A percentile compares a stretch with the other conserved stretches of the same genome.
Evolutionary conservation across 2,113 vertebrate species (phyloP).

Genomic region (Grammomys dolichurus): DNA sequence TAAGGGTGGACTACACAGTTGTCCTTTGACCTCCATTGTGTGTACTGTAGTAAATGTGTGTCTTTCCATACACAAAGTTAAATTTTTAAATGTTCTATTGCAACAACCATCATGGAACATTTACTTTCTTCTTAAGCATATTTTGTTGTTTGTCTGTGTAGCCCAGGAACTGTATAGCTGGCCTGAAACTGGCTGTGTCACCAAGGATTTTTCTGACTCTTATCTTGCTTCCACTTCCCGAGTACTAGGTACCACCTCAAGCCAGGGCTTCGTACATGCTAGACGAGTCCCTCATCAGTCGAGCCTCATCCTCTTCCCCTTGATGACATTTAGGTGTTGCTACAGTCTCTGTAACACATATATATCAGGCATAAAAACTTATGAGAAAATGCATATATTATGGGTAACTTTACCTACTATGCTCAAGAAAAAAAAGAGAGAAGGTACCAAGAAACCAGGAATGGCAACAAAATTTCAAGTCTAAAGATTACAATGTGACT

Average conservation of each 20-base stretch:
- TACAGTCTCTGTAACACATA: neutral
- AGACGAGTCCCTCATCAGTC: neutral
- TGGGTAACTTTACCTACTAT: neutral
- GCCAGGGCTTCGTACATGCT: neutral
- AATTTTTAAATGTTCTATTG: too few relatives aligned
- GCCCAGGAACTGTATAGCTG: neutral
- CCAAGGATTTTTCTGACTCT: neutral
- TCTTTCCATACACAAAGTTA: neutral
- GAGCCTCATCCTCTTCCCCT: neutral
- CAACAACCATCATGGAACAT: neutral
- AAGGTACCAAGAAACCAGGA: neutral
- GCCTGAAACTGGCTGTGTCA: neutral
- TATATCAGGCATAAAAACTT: neutral
- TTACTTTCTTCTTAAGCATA: neutral
- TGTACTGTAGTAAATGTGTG: neutral
- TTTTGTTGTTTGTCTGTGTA: neutral
- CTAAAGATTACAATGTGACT: neutral
- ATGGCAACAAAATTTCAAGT: neutral
- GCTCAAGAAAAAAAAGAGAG: neutral
- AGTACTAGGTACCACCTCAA: neutral
- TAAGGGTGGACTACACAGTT: neutral
- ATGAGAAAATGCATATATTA: neutral
- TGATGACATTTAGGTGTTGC: too few relatives aligned
- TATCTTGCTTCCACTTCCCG: neutral
- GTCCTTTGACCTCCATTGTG: neutral